A percentile compares a stretch with the other conserved stretches of the same genome.
Evolutionary conservation across 2,797 vertebrate genomes (phyloP).

Genomic region (Lacerta agilis): DNA sequence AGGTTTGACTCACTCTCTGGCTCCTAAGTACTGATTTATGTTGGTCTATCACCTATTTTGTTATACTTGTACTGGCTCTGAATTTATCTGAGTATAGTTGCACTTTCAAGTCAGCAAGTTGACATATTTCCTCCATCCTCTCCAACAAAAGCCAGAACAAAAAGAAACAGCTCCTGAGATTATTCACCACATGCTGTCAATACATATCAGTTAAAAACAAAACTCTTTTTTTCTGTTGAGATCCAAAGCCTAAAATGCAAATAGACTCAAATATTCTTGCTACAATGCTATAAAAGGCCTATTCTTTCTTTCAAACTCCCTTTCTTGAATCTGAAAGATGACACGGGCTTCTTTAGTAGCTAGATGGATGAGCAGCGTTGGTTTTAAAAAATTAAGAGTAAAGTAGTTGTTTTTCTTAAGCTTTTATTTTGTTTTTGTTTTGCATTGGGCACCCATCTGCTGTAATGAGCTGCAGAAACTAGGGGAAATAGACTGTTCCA

Average conservation of each 20-base stretch:
- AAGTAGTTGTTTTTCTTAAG: neutral
- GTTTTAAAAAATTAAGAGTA: too few relatives aligned
- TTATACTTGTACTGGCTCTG: neutral
- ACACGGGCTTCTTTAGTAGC: neutral
- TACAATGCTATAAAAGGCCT: neutral
- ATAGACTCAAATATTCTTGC: neutral
- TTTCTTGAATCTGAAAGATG: conserved; percentile 14
- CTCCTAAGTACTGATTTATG: neutral
- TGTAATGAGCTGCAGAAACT: neutral
- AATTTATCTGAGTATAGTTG: neutral
- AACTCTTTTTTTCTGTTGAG: neutral
- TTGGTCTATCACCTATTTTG: neutral
- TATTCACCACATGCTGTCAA: neutral
- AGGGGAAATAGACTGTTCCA: neutral
- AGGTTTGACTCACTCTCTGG: neutral
- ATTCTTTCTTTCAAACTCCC: neutral
- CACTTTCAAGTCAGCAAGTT: conserved; percentile 4
- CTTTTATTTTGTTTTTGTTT: neutral
- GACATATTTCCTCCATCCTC: neutral
- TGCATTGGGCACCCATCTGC: neutral
- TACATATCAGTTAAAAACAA: neutral
- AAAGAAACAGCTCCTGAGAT: neutral
- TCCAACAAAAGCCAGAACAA: neutral
- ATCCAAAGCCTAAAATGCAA: neutral
- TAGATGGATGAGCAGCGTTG: neutral